Percentiles rank a stretch among this genome's conserved stretches.
These are phyloP conservation scores for Parnassius mnemosyne DNA, from an alignment of 2,888 invertebrate genomes.

Conservation along the genomic window DNA sequence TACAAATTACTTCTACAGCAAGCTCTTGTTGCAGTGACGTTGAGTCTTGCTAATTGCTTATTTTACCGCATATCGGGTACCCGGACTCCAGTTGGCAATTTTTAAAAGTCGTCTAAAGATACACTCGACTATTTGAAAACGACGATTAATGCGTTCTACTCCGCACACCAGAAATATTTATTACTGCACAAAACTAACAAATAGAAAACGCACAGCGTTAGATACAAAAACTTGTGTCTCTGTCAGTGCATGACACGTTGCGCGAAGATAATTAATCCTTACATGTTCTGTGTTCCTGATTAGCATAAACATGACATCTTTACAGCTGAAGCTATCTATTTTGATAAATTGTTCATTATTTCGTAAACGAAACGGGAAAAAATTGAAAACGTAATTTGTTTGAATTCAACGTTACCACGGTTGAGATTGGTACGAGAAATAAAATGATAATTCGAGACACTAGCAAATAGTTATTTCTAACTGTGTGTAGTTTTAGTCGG, in stretches of 20 bases:
- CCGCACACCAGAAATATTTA: conserved; percentile 8
- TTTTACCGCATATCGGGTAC: conserved; percentile 1
- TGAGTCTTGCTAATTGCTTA: neutral
- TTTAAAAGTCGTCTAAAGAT: conserved; percentile 3
- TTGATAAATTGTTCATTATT: conserved; percentile 16
- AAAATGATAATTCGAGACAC: neutral
- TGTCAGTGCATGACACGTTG: conserved; percentile 10
- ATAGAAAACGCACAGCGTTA: conserved; percentile 5
- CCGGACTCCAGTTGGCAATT: neutral
- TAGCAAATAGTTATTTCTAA: too few species aligned
- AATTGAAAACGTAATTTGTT: neutral
- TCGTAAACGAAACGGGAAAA: neutral
- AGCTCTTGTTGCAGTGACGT: neutral
- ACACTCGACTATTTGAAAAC: conserved; percentile 6
- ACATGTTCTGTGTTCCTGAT: conserved; percentile 18
- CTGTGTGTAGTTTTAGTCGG: too few species aligned
- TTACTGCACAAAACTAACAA: conserved; percentile 2
- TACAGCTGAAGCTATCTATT: conserved; percentile 12
- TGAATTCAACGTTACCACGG: neutral
- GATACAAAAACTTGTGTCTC: conserved; percentile 5
- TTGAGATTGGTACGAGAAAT: neutral
- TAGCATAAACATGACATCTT: conserved; percentile 23
- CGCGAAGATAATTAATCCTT: conserved; percentile 20
- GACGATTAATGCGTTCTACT: conserved; percentile 5
- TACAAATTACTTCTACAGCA: neutral